Base-by-base conservation (phyloP, 1,140 invertebrate species). In the Zaprionus nigranus region DNA sequence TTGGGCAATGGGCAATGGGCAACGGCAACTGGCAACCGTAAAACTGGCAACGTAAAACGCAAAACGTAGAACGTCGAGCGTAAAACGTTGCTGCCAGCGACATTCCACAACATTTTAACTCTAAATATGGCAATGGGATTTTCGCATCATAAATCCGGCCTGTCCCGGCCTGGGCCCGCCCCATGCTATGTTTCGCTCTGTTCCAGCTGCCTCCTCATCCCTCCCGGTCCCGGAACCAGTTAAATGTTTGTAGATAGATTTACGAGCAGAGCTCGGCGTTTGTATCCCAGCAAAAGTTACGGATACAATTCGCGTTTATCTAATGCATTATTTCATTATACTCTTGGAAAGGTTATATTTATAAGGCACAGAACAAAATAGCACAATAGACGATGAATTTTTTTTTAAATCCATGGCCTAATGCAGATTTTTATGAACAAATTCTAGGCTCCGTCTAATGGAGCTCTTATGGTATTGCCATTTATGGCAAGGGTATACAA, bases 61-160 rank as follows among this genome's bases (percentile, higher is more conserved):
- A 46, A 46, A 46, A 46, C 43, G 46, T 65, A 58, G 65, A 72
- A 65, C 34, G 43, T 34, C 58, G 43, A 46, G 40, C 38, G 38
- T 66, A 65, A 72, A 72, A 66, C 43, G 43, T 34, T 58, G 43
- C 70, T 66, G 70, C 70, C 70, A 66, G 70, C 62, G 62, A 66
- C 62, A 66, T 66, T 58, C 43, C 70, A 59, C 22, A 59, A 59
- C 56, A 66, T 58, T 65, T 65, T 71, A 56, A 38, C 46, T 66
- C 56, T 40, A 66, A 74, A 74, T 56, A 56, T 74, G 43, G 66
- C 53, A 66, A 58, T 66, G 76, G 66, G 71, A 78, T 83, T 82
- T 82, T 75, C 75, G 71, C 71, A 82, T 65, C 82, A 84, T 85
- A 85, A 84, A 85, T 84, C 66, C 78, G 2, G 9, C 7, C 51